These are phyloP conservation scores for Crossaster papposus DNA, from an alignment of 53 echinoderm and acorn worm genomes.

Conservation along the genomic window DNA sequence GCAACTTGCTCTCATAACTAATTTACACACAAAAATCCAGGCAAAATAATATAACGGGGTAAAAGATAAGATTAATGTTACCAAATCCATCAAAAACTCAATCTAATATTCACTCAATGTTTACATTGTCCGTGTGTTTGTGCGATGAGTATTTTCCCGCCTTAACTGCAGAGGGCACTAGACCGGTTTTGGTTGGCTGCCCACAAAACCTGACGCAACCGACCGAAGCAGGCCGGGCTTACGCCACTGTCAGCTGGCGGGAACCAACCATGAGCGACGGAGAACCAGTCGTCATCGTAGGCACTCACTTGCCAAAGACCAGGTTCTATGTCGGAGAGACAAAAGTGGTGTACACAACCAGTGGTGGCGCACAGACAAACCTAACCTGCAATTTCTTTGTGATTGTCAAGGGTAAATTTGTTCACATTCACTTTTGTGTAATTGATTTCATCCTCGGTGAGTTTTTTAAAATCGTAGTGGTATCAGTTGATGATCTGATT, in stretches of 20 bases:
- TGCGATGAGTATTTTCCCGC: not conserved
- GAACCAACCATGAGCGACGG: constrained; percentile 4
- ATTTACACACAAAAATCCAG: no score
- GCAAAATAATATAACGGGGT: no score
- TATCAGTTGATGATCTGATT: no score
- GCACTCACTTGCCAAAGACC: constrained; percentile 12
- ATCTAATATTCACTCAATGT: no score
- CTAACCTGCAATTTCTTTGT: constrained; percentile 34
- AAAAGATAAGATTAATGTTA: no score
- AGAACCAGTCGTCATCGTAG: not conserved
- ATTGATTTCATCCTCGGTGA: no score
- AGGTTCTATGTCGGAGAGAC: constrained; percentile 38
- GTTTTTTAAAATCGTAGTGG: no score
- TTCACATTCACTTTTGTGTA: not conserved
- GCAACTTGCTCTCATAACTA: no score
- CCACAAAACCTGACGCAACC: constrained; percentile 31
- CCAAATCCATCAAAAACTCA: no score
- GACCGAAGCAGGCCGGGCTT: constrained; percentile 21
- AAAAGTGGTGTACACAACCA: constrained; percentile 32
- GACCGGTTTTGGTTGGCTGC: constrained; percentile 15
- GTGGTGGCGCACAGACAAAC: not conserved
- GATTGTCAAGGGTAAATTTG: constrained; percentile 41
- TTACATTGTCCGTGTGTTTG: no score
- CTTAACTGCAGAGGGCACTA: not conserved
- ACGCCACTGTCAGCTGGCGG: constrained; percentile 29